These are phyloP conservation scores for Phaedon cochleariae DNA, from an alignment of 2,888 invertebrate genomes.

Conservation along the genomic window DNA sequence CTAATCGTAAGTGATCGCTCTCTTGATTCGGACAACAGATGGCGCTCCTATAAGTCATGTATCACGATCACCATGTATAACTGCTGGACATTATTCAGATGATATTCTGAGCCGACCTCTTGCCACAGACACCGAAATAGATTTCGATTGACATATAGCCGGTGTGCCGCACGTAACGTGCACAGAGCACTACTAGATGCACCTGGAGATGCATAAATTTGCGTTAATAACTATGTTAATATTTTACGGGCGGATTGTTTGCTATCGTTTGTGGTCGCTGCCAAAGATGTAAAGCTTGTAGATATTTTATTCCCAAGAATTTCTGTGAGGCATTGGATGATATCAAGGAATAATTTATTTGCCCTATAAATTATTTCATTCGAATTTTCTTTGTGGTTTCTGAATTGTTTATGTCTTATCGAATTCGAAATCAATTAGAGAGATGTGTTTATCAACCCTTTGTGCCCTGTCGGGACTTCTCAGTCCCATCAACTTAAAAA, in stretches of 20 bases:
- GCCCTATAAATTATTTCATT: neutral
- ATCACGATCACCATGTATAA: conserved; percentile 42
- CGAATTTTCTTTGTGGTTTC: neutral
- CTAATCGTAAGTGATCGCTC: conserved; percentile 36
- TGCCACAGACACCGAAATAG: conserved; percentile 32
- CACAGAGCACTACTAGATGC: conserved; percentile 26
- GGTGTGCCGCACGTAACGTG: conserved; percentile 28
- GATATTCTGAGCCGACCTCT: conserved; percentile 36
- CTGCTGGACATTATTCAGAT: conserved; percentile 43
- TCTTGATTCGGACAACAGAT: conserved; percentile 39
- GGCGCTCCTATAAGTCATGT: conserved; percentile 40
- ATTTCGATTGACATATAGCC: conserved; percentile 38
- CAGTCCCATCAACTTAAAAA: no score
- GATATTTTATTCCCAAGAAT: neutral
- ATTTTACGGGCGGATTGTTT: conserved; percentile 36
- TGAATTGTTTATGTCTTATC: neutral
- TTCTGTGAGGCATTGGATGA: neutral
- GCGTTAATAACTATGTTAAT: conserved; percentile 38
- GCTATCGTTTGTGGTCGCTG: conserved; percentile 37
- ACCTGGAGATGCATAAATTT: conserved; percentile 39
- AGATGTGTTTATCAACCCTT: no score
- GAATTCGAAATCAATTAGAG: no score
- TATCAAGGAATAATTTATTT: neutral
- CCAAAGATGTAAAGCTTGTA: conserved; percentile 28
- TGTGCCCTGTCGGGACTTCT: no score